Conservation (phyloP, 2,888 invertebrate species). For the Cryptosula pallasiana region DNA sequence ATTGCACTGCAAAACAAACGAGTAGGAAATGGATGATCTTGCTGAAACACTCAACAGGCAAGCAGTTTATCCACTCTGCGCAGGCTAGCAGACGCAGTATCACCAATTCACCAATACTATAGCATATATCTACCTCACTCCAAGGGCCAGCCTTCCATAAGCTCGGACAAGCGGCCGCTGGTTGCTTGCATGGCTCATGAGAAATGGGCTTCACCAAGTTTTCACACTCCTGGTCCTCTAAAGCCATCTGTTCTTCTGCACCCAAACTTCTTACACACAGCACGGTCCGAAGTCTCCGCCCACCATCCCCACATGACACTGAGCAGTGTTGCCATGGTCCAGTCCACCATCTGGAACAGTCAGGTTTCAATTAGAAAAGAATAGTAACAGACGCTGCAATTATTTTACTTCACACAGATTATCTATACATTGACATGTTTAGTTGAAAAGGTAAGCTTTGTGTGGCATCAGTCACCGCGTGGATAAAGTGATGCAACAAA, state of each 20-base stretch:
- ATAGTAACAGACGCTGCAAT: no score
- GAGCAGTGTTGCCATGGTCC: constrained; percentile 82
- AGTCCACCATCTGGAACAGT: constrained; percentile 67
- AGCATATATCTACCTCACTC: constrained; percentile 45
- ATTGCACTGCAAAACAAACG: neutral
- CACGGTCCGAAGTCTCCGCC: constrained; percentile 51
- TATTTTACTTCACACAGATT: no score
- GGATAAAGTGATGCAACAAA: no score
- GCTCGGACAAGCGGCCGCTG: constrained; percentile 42
- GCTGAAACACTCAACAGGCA: no score
- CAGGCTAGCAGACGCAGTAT: no score
- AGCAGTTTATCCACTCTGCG: no score
- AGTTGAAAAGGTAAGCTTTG: no score
- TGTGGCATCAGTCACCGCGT: no score
- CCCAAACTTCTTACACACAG: constrained; percentile 53
- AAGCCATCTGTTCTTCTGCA: constrained; percentile 65
- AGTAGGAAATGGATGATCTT: no score
- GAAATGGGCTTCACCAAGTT: constrained; percentile 63
- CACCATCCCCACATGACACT: constrained; percentile 60
- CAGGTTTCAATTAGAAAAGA: no score
- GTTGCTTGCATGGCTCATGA: constrained; percentile 53
- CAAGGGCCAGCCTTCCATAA: constrained; percentile 42
- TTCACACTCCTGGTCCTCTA: constrained; percentile 70
- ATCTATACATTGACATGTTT: no score
- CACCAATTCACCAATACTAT: no score